These are phyloP conservation scores for Triplophysa dalaica DNA, from an alignment of 2,113 vertebrate genomes.

Conservation along the genomic window DNA sequence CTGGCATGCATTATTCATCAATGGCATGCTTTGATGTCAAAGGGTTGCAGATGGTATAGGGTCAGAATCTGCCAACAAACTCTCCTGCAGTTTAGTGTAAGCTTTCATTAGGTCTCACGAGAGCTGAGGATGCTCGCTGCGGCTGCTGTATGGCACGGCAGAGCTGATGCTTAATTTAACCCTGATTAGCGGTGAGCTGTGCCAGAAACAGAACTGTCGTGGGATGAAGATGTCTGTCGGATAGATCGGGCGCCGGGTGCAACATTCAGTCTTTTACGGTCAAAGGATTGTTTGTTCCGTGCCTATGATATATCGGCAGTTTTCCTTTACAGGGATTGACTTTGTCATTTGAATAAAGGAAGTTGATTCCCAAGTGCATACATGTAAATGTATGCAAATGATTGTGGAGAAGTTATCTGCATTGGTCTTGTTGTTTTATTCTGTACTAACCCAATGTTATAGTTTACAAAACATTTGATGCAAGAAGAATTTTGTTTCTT, in stretches of 20 bases:
- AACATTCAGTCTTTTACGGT: conserved; percentile 30
- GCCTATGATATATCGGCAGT: not conserved
- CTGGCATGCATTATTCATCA: conserved; percentile 48
- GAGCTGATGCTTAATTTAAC: conserved; percentile 45
- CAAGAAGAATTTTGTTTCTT: no score
- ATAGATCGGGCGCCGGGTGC: not conserved
- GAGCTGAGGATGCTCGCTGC: not conserved
- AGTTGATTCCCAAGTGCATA: not conserved
- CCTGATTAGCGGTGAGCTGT: conserved; percentile 15
- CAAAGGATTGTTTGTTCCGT: conserved; percentile 21
- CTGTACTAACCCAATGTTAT: no score
- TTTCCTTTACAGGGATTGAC: not conserved
- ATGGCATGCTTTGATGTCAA: conserved; percentile 47
- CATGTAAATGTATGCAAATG: no score
- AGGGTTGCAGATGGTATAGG: conserved; percentile 51
- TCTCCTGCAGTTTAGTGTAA: conserved; percentile 36
- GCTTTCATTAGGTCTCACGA: conserved; percentile 17
- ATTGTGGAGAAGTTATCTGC: not conserved
- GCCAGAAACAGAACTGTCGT: conserved; percentile 24
- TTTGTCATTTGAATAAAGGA: conserved; percentile 1
- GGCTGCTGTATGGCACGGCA: not conserved
- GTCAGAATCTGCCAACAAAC: conserved; percentile 42
- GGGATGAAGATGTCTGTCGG: conserved; percentile 24
- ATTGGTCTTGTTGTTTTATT: not conserved
- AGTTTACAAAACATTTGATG: no score